Conservation (phyloP, 2,888 invertebrate genomes). For the Drosophila putrida region DNA sequence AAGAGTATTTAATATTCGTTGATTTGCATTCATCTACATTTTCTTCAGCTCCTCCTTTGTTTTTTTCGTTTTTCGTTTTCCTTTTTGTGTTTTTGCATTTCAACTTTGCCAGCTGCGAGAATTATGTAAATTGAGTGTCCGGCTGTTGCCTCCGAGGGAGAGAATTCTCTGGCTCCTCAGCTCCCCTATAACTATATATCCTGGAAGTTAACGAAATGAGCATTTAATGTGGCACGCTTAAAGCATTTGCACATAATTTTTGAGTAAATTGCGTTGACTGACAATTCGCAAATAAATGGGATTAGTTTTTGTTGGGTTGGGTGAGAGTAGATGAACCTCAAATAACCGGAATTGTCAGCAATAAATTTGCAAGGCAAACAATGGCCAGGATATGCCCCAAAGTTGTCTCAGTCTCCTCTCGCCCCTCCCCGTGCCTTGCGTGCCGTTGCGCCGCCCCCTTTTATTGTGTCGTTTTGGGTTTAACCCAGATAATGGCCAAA, state of each 20-base stretch:
- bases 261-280: constrained; percentile 39
- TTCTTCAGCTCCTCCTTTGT: not conserved
- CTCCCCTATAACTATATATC: too few species aligned
- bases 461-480: constrained; percentile 27
- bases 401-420: not conserved
- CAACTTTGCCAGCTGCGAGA: constrained; percentile 42
- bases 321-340: not conserved
- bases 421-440: constrained; percentile 30
- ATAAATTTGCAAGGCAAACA: constrained; percentile 51
- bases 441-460: constrained; percentile 33
- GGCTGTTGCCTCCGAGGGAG: constrained; percentile 31
- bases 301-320: constrained; percentile 19
- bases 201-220: constrained; percentile 36
- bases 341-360: constrained; percentile 43
- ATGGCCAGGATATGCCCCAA: constrained; percentile 30
- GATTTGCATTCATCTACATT: not conserved
- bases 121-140: constrained; percentile 55
- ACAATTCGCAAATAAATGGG: constrained; percentile 49
- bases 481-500: constrained; percentile 37
- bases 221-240: constrained; percentile 67
- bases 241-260: constrained; percentile 53
- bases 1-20: constrained; percentile 21
- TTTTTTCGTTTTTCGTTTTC: not conserved
- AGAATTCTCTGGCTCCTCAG: constrained; percentile 2
- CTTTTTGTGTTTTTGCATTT: constrained; percentile 8